Conservation (phyloP, 2,113 vertebrate genomes). For the Syngnathus scovelli region DNA sequence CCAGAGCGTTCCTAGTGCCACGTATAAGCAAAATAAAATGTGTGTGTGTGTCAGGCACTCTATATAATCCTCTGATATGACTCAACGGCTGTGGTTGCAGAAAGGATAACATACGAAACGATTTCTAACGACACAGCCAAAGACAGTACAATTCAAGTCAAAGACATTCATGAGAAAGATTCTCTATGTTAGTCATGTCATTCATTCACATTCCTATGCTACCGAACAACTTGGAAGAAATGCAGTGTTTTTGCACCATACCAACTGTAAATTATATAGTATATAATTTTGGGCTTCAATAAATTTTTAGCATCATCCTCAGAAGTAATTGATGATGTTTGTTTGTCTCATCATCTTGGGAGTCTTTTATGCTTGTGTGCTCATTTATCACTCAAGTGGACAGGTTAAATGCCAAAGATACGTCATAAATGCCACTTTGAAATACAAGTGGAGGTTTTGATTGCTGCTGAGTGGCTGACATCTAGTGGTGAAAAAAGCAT, state of each 20-base stretch:
- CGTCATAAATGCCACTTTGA: background rate
- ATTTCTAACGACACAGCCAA: background rate
- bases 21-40: too few species aligned
- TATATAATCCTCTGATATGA: background rate
- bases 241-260: background rate
- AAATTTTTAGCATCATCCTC: background rate
- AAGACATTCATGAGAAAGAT: background rate
- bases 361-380: background rate
- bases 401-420: background rate
- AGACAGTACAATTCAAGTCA: background rate
- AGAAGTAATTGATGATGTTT: background rate
- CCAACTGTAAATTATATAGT: background rate
- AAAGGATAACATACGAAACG: background rate
- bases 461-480: constrained; percentile 45
- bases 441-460: constrained; percentile 23
- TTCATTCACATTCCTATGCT: background rate
- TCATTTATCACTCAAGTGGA: background rate
- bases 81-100: background rate
- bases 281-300: background rate
- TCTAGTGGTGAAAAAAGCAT: constrained; percentile 47
- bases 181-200: background rate
- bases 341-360: background rate
- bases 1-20: too few species aligned
- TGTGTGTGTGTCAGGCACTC: background rate
- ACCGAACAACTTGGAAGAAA: background rate